Evolutionary conservation across 2,113 vertebrate genomes (phyloP).

Genomic region (Caretta caretta): DNA sequence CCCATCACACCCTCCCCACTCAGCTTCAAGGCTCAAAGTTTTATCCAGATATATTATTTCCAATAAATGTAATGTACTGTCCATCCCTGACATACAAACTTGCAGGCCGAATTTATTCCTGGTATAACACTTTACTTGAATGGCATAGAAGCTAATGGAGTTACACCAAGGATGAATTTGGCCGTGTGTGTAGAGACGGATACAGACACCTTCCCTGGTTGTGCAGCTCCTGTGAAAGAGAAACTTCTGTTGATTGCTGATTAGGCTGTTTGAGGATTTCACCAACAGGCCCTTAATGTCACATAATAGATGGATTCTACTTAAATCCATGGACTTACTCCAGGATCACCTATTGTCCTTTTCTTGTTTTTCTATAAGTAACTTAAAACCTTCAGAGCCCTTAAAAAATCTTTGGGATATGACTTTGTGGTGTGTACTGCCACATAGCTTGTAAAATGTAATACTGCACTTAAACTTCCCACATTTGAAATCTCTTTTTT

Average conservation of each 20-base stretch:
- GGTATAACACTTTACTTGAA: neutral
- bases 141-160: neutral
- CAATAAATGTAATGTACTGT: neutral
- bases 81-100: neutral
- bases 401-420: too few species aligned
- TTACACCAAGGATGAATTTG: neutral
- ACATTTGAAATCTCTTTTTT: too few species aligned
- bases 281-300: neutral
- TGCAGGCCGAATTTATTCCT: neutral
- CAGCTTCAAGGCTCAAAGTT: neutral
- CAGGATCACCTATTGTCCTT: neutral
- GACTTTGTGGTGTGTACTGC: too few species aligned
- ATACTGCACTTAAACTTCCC: too few species aligned
- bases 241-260: neutral
- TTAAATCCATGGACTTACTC: neutral
- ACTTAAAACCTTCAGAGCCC: neutral
- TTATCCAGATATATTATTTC: neutral
- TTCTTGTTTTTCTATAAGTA: neutral
- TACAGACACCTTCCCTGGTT: neutral
- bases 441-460: too few species aligned
- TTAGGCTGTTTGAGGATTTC: neutral
- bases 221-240: accelerated
- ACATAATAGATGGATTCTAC: neutral
- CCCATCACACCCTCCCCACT: neutral
- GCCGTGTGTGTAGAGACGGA: neutral